Evolutionary conservation across 1,140 invertebrate species (phyloP).

Genomic region (Bemisia tabaci): DNA sequence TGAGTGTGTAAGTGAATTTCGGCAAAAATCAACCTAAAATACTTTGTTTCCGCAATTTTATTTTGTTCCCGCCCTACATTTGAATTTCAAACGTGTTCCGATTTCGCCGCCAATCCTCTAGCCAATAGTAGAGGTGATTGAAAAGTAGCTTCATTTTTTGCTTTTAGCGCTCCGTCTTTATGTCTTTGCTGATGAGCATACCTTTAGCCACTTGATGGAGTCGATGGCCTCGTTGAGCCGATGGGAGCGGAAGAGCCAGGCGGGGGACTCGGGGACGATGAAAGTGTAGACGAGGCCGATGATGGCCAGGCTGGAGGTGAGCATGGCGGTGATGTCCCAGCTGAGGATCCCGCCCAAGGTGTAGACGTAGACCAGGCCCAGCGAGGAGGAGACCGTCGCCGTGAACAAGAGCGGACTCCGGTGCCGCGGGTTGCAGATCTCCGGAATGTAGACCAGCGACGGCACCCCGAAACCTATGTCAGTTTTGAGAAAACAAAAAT

Average conservation of each 20-base stretch:
- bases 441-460: slow-evolving; percentile 29
- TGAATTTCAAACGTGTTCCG: too few species aligned
- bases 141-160: too few species aligned
- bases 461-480: background rate
- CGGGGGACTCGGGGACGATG: slow-evolving; percentile 39
- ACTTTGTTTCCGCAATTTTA: too few species aligned
- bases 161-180: too few species aligned
- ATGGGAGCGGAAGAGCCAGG: slow-evolving; percentile 32
- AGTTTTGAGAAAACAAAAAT: too few species aligned
- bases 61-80: too few species aligned
- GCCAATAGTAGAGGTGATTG: too few species aligned
- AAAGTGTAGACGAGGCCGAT: slow-evolving; percentile 26
- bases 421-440: slow-evolving; percentile 35
- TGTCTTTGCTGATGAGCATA: too few species aligned
- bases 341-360: slow-evolving; percentile 30
- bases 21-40: too few species aligned
- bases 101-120: too few species aligned
- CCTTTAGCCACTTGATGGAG: slow-evolving; percentile 17
- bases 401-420: slow-evolving; percentile 38
- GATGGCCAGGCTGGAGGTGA: slow-evolving; percentile 31
- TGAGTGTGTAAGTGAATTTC: too few species aligned
- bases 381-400: slow-evolving; percentile 30
- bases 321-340: slow-evolving; percentile 34
- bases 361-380: slow-evolving; percentile 20
- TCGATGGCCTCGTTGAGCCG: slow-evolving; percentile 20